These are phyloP conservation scores for Eulemur mongoz DNA, from an alignment of 2,797 vertebrate species.

Conservation along the genomic window DNA sequence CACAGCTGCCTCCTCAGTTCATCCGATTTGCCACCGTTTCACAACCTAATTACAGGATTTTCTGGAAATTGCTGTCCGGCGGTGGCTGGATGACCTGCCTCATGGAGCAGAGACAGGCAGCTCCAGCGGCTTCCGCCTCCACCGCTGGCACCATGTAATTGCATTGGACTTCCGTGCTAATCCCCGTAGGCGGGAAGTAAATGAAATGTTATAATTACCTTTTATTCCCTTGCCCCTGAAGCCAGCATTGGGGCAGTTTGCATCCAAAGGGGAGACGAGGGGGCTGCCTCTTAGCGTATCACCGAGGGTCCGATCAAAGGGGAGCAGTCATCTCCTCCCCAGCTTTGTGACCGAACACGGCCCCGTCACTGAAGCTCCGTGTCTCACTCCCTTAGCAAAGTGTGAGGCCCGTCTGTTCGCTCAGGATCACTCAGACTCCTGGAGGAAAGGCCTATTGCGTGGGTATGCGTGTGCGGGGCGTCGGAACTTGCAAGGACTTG, in stretches of 20 bases:
- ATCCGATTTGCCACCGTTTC: conserved; percentile 76
- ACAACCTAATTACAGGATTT: conserved; percentile 81
- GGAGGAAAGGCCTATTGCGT: conserved; percentile 50
- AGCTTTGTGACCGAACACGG: conserved; percentile 30
- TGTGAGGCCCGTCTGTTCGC: conserved; percentile 65
- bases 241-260: not conserved
- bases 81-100: conserved; percentile 73
- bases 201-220: conserved; percentile 84
- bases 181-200: conserved; percentile 67
- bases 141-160: conserved; percentile 65
- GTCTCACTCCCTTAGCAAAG: conserved; percentile 71
- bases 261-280: not conserved
- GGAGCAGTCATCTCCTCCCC: not conserved
- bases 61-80: conserved; percentile 75
- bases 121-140: conserved; percentile 56
- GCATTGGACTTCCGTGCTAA: conserved; percentile 77
- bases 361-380: conserved; percentile 43
- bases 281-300: conserved; percentile 17
- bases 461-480: not conserved
- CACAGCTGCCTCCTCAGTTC: conserved; percentile 80
- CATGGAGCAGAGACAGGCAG: conserved; percentile 65
- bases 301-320: conserved; percentile 70
- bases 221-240: conserved; percentile 68
- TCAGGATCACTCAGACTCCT: conserved; percentile 24
- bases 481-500: conserved; percentile 4